A percentile compares a stretch with the other conserved stretches of the same genome.
Conservation (phyloP, 2,113 vertebrate species). For the Coturnix japonica region DNA sequence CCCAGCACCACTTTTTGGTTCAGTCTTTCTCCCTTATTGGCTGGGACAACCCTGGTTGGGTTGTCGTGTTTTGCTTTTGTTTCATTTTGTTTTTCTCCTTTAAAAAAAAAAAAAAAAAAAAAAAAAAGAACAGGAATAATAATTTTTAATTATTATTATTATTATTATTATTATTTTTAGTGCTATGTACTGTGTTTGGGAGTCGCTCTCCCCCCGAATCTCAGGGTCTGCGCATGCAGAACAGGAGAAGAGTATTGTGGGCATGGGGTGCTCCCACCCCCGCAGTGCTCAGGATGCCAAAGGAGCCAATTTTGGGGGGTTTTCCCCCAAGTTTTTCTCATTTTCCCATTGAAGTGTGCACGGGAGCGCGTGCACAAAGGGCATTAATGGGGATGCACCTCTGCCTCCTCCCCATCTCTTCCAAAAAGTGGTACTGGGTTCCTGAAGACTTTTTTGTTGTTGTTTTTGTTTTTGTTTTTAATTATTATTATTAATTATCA, state of each 20-base stretch:
- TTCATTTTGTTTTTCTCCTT: too few species aligned
- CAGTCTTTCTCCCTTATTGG: not conserved
- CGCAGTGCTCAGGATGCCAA: not conserved
- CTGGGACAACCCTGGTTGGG: not conserved
- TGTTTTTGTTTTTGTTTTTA: conserved; percentile 31
- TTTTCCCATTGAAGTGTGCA: not conserved
- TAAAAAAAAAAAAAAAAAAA: too few species aligned
- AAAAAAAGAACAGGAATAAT: too few species aligned
- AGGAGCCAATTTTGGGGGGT: not conserved
- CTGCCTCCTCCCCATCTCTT: conserved; percentile 24
- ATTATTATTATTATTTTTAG: not conserved
- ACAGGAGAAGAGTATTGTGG: not conserved
- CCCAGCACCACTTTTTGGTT: conserved; percentile 76
- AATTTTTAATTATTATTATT: too few species aligned
- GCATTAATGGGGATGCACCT: not conserved
- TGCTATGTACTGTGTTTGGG: not conserved
- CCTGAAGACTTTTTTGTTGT: conserved; percentile 74
- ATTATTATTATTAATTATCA: conserved; percentile 74
- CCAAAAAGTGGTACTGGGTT: conserved; percentile 81
- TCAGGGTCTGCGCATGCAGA: not conserved
- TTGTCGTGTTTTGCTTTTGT: too few species aligned
- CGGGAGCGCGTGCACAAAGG: not conserved
- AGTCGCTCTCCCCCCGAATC: not conserved
- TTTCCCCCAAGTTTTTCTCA: not conserved
- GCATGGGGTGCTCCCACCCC: not conserved